Percentiles rank a stretch among this genome's conserved stretches.
phyloP scores from a whole-genome alignment of 2,888 invertebrate genomes.

The Argyra leucocephala region DNA sequence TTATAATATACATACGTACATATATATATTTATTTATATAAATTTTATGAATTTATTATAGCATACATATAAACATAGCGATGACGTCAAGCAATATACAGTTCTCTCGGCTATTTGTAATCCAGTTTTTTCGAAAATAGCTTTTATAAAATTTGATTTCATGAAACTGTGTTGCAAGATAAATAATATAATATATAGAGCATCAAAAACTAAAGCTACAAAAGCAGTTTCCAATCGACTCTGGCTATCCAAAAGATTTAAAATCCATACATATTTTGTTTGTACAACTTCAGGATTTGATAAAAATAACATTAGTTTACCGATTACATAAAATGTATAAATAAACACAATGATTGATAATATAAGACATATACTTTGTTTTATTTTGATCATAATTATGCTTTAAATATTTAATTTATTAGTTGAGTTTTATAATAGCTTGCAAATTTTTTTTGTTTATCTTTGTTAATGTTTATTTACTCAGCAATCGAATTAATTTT shows the following conservation, averaged over 20 bases:
- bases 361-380: conserved; percentile 32
- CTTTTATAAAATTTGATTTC: conserved; percentile 45
- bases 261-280: conserved; percentile 35
- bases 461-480: no score
- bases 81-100: conserved; percentile 46
- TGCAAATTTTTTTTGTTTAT: no score
- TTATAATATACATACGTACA: no score
- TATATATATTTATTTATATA: neutral
- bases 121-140: conserved; percentile 39
- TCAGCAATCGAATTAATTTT: no score
- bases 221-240: conserved; percentile 39
- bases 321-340: conserved; percentile 47
- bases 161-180: conserved; percentile 52
- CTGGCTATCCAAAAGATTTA: conserved; percentile 38
- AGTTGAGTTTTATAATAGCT: no score
- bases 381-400: conserved; percentile 33
- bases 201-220: conserved; percentile 43
- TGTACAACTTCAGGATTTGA: conserved; percentile 44
- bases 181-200: conserved; percentile 46
- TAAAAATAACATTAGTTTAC: conserved; percentile 48
- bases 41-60: conserved; percentile 14
- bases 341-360: conserved; percentile 43
- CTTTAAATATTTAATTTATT: neutral
- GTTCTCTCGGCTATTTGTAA: conserved; percentile 44
- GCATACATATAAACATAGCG: conserved; percentile 44